A percentile compares a stretch with the other conserved stretches of the same genome.
Evolutionary conservation across 1,140 invertebrate genomes (phyloP).

Genomic region (Nymphalis io): DNA sequence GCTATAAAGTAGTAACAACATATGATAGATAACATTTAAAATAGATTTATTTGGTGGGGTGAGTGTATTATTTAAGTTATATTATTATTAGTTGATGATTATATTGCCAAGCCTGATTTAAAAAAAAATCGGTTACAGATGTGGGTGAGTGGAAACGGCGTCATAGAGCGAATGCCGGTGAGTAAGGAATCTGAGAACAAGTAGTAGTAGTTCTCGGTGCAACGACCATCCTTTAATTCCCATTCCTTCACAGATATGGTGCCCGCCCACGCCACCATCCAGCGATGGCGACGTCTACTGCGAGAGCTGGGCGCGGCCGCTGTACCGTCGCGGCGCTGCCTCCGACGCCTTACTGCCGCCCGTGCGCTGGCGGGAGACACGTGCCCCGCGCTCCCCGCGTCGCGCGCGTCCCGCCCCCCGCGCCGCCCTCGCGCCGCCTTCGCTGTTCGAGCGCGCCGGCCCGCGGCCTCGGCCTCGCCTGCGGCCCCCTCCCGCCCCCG

Average conservation of each 20-base stretch:
- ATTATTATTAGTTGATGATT: neutral
- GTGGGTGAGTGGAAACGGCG: slow-evolving; percentile 50
- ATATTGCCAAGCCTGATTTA: neutral
- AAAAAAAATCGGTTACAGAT: slow-evolving; percentile 42
- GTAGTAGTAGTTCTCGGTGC: neutral
- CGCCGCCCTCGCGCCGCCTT: slow-evolving; percentile 84
- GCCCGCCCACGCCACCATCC: slow-evolving; percentile 95
- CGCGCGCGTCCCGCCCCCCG: slow-evolving; percentile 85
- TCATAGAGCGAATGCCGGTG: slow-evolving; percentile 62
- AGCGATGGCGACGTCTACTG: slow-evolving; percentile 96
- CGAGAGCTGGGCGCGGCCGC: slow-evolving; percentile 90
- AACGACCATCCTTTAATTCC: neutral
- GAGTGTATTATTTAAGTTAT: slow-evolving; percentile 1
- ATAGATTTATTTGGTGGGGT: neutral
- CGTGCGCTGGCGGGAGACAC: slow-evolving; percentile 41
- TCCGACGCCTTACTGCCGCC: slow-evolving; percentile 90
- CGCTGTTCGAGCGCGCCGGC: slow-evolving; percentile 78
- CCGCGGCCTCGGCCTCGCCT: slow-evolving; percentile 49
- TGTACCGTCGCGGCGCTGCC: slow-evolving; percentile 92
- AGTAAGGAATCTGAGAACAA: slow-evolving; percentile 32
- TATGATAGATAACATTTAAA: neutral
- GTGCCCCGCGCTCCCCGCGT: slow-evolving; percentile 81
- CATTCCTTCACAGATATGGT: slow-evolving; percentile 89
- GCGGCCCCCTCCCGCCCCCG: slow-evolving; percentile 85
- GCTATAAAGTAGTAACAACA: too few relatives aligned